Base-by-base conservation (phyloP, 2,888 invertebrate genomes). In the Coleophora deauratella region DNA sequence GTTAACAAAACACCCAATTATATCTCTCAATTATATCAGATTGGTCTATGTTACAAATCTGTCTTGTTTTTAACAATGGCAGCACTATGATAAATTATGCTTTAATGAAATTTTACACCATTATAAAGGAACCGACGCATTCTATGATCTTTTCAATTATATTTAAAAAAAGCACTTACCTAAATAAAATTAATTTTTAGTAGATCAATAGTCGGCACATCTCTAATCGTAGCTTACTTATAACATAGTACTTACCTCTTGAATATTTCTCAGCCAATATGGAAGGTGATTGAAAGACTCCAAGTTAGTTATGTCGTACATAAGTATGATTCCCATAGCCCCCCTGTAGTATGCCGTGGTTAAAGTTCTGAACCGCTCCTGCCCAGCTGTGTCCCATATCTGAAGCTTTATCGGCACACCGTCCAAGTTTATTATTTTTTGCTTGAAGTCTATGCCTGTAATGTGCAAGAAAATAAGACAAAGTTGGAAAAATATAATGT, bases 301-400 rank as follows among this genome's bases (percentile, higher is more conserved):
- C 62, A 93, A 81, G 73, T 93, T 94, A 33, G 96, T 95, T 54
- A 95, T 93, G 72, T 96, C 96, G 69, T 96, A 96, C 90, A 96
- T 93, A 14, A 96, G 88, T 36, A 96, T 88, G 56, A 96, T 95
- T 39, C 96, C 96, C 95, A 95, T 95, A 10, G 95, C 95, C 3
- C 95, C 96, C 36, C 95, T 87, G 74, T 95, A 96, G 75, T 96
- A 95, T 4, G 95, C 95, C 9, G 94, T 94, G 37, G 95, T 95
- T 50, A 96, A 79, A 8, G 95, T 95, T 32, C 95, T 87, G 74
- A 94, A 93, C 45, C 86, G 62, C 52, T 86, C 86, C 60, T 93
- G 93, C 0, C 95, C 95, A 9, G 95, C 95, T 0, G 95, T 95
- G 68, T 96, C 95, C 96, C 95, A 95, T 71, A 93, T 93, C 77